Conservation (phyloP, 2,888 invertebrate species). For the Buathra laborator region DNA sequence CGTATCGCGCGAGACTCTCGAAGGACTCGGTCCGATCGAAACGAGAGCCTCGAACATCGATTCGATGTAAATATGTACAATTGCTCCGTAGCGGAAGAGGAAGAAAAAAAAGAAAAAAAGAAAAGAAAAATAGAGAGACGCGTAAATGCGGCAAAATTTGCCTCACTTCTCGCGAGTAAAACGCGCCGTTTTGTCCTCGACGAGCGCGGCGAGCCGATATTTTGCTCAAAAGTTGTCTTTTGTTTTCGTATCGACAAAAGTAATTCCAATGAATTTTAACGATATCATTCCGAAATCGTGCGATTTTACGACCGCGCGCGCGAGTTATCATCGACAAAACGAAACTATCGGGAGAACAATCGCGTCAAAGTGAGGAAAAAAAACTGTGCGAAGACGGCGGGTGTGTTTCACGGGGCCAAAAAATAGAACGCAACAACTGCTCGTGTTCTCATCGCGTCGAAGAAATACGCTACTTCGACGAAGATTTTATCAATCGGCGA, state of each 20-base stretch:
- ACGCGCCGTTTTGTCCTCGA: background rate
- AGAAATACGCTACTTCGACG: constrained; percentile 4
- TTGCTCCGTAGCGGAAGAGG: constrained; percentile 54
- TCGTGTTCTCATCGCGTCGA: background rate
- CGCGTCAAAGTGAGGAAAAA: constrained; percentile 23
- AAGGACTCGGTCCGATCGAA: constrained; percentile 17
- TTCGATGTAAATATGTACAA: constrained; percentile 71
- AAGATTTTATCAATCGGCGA: background rate
- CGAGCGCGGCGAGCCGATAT: constrained; percentile 15
- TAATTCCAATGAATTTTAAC: constrained; percentile 47
- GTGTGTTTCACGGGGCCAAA: constrained; percentile 68
- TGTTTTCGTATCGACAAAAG: constrained; percentile 7
- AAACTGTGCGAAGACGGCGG: constrained; percentile 37
- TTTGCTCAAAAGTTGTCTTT: constrained; percentile 36
- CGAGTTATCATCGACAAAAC: background rate
- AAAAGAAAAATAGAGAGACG: constrained; percentile 31
- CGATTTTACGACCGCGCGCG: background rate
- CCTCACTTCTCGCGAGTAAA: background rate
- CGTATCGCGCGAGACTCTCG: background rate
- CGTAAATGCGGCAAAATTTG: constrained; percentile 14
- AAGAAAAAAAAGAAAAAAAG: constrained; percentile 20
- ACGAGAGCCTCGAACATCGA: constrained; percentile 56
- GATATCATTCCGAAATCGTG: constrained; percentile 22
- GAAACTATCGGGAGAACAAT: constrained; percentile 22
- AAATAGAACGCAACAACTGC: constrained; percentile 1